phyloP scores from a whole-genome alignment of 2,888 invertebrate species.

The Lepidocyrtinus sp. region DNA sequence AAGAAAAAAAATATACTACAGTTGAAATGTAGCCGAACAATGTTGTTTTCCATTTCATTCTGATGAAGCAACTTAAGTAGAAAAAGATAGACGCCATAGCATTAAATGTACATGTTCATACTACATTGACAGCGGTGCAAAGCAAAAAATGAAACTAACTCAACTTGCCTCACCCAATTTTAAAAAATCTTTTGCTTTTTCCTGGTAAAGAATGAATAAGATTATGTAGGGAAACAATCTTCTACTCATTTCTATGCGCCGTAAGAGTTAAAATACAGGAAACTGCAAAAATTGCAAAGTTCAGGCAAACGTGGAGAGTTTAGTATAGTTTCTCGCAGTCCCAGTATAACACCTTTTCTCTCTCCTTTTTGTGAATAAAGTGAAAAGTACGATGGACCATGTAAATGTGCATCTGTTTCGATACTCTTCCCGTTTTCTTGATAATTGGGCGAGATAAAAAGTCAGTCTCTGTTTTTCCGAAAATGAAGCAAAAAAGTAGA shows the following conservation, averaged over 20 bases:
- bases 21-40: no score
- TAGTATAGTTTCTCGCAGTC: no score
- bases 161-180: neutral
- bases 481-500: neutral
- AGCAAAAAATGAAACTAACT: neutral
- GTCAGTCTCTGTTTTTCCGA: slow-evolving; percentile 24
- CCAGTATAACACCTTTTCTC: neutral
- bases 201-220: neutral
- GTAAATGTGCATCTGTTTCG: slow-evolving; percentile 6
- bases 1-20: neutral
- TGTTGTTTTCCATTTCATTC: neutral
- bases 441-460: slow-evolving; percentile 45
- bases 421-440: slow-evolving; percentile 16
- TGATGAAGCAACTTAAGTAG: neutral
- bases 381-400: slow-evolving; percentile 29
- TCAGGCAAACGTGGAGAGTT: no score
- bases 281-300: no score
- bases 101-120: neutral
- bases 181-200: neutral
- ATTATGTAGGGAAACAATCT: neutral
- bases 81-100: slow-evolving; percentile 1
- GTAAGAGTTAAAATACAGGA: neutral
- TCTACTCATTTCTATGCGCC: neutral
- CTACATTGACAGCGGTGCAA: neutral
- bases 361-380: slow-evolving; percentile 15